Evolutionary conservation across 2,113 vertebrate genomes (phyloP), one percentile per base, ranked within the genome.

Genomic region (Solea senegalensis): DNA sequence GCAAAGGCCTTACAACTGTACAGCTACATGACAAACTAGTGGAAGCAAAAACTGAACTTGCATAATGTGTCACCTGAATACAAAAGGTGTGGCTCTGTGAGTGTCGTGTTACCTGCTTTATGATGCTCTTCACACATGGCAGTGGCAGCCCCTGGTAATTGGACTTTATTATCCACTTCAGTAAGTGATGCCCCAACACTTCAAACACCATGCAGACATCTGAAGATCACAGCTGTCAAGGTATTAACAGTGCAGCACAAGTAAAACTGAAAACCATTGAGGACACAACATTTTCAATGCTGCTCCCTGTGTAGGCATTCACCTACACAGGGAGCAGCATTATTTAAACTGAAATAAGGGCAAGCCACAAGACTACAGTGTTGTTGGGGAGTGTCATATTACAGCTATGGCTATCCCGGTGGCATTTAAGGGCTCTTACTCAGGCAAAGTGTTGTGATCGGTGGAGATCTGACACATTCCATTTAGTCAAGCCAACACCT

Each of bases 141-240:
- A 98, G 91, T 0, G 98, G 98, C 85, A 99, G 93, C 9, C 98
- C 98, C 86, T 99, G 98, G 88, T 99, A 99, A 91, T 99, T 99
- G 45, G 98, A 99, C 85, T 99, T 99, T 90, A 99, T 99, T 90
- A 99, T 99, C 98, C 98, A 99, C 87, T 99, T 99, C 56, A 99
- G 93, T 62, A 99, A 94, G 89, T 99, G 98, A 88, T 99, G 97
- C 0, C 98, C 98, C 84, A 99, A 87, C 68, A 99, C 98, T 90
- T 99, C 98, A 90, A 99, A 99, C 72, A 99, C 97, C 98, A 99
- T 99, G 90, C 97, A 99, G 69, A 99, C 96, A 88, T 99, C 97
- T 99, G 76, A 65, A 69, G 43, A 66, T 80, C 15, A 78, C 65
- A 46, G 48, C 26, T 41, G 90, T 97, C 89, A 97, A 97, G 95